Conservation (phyloP, 2,888 invertebrate species). For the Melanargia galathea region DNA sequence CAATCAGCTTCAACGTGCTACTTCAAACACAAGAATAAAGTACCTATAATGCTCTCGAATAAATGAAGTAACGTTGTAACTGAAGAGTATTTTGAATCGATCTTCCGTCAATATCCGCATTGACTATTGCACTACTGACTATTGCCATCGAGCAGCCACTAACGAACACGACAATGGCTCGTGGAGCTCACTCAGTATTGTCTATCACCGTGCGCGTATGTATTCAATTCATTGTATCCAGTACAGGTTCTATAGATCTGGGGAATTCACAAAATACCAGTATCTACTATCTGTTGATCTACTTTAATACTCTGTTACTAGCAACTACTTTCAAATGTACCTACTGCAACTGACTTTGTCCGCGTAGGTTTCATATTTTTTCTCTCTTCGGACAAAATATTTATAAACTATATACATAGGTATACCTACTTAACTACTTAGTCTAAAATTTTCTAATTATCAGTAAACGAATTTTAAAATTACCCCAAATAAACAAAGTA, state of each 20-base stretch:
- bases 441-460: too few species aligned
- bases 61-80: neutral
- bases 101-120: neutral
- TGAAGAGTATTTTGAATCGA: neutral
- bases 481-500: too few species aligned
- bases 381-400: too few species aligned
- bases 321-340: too few species aligned
- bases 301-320: too few species aligned
- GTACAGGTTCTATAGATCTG: neutral
- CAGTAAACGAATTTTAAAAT: too few species aligned
- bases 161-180: slow-evolving; percentile 4
- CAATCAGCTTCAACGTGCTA: too few species aligned
- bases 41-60: neutral
- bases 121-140: neutral
- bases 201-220: neutral
- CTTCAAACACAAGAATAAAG: neutral
- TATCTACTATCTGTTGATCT: neutral
- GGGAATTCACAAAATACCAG: slow-evolving; percentile 6
- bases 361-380: too few species aligned
- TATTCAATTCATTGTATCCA: slow-evolving; percentile 15
- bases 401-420: too few species aligned
- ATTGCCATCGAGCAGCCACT: slow-evolving; percentile 4
- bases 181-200: neutral
- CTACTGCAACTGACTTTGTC: too few species aligned
- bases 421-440: too few species aligned